Percentiles rank a stretch among this genome's conserved stretches.
Conservation (phyloP, 1,140 invertebrate genomes). For the Hormaphis cornu region DNA sequence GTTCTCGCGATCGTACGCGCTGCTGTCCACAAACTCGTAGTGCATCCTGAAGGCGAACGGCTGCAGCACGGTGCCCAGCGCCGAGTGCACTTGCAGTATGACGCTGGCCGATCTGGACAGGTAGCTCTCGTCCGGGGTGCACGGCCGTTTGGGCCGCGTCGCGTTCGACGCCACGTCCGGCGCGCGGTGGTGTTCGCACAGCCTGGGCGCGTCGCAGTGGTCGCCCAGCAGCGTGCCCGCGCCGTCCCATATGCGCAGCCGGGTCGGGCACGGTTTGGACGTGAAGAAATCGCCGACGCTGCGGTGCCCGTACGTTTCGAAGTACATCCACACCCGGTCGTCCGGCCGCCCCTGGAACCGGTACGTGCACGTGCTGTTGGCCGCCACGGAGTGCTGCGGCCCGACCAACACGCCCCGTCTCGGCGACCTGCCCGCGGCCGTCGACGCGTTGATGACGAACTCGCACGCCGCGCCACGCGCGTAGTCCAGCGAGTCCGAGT, state of each 20-base stretch:
- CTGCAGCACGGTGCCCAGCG: conserved; percentile 47
- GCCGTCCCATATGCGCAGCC: conserved; percentile 54
- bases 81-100: conserved; percentile 38
- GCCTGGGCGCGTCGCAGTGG: conserved; percentile 64
- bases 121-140: conserved; percentile 65
- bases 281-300: conserved; percentile 24
- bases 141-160: conserved; percentile 63
- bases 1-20: conserved; percentile 55
- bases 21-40: conserved; percentile 77
- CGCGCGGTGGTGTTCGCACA: conserved; percentile 62
- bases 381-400: conserved; percentile 70
- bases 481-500: conserved; percentile 67
- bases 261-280: conserved; percentile 45
- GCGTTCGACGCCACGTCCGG: conserved; percentile 50
- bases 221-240: conserved; percentile 47
- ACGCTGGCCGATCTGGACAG: conserved; percentile 51
- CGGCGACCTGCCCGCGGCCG: conserved; percentile 43
- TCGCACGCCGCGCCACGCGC: conserved; percentile 54
- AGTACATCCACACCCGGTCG: conserved; percentile 78
- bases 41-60: conserved; percentile 39
- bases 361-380: conserved; percentile 77
- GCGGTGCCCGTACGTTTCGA: conserved; percentile 66
- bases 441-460: conserved; percentile 59
- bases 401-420: conserved; percentile 57
- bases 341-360: conserved; percentile 65